Conservation (phyloP, 2,888 invertebrate species). For the Galeruca laticollis region DNA sequence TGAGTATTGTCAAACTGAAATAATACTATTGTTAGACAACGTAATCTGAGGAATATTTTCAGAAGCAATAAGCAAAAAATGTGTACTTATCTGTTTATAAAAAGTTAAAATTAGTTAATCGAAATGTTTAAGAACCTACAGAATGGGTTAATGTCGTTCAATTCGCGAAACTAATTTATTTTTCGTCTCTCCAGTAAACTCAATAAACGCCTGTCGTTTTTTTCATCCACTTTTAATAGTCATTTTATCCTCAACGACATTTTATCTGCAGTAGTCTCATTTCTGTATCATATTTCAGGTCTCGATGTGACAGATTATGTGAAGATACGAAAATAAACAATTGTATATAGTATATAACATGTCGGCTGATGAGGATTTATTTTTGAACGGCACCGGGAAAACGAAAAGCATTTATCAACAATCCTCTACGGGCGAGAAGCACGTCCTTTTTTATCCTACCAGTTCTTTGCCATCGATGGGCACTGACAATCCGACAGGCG, state of each 20-base stretch:
- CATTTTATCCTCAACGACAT: background rate
- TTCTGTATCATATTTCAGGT: constrained; percentile 31
- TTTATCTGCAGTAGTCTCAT: constrained; percentile 15
- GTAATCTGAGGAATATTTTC: no score
- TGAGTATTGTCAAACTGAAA: no score
- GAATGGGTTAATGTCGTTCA: no score
- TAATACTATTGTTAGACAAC: no score
- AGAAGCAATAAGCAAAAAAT: no score
- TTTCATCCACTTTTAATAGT: constrained; percentile 1
- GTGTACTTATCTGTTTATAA: no score
- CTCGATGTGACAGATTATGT: constrained; percentile 30
- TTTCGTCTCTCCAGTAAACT: background rate
- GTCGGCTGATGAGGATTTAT: constrained; percentile 62
- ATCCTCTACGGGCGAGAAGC: constrained; percentile 65
- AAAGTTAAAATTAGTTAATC: no score
- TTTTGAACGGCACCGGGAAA: constrained; percentile 63
- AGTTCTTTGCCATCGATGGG: constrained; percentile 64
- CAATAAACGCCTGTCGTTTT: background rate
- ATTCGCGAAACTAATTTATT: background rate
- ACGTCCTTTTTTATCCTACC: constrained; percentile 67
- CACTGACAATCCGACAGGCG: constrained; percentile 61
- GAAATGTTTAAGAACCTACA: no score
- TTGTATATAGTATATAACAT: constrained; percentile 51
- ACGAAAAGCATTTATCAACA: constrained; percentile 66
- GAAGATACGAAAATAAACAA: constrained; percentile 25